Percentiles rank a stretch among this genome's conserved stretches.
phyloP scores from a whole-genome alignment of 2,113 vertebrate species.

The Cisticola juncidis region DNA sequence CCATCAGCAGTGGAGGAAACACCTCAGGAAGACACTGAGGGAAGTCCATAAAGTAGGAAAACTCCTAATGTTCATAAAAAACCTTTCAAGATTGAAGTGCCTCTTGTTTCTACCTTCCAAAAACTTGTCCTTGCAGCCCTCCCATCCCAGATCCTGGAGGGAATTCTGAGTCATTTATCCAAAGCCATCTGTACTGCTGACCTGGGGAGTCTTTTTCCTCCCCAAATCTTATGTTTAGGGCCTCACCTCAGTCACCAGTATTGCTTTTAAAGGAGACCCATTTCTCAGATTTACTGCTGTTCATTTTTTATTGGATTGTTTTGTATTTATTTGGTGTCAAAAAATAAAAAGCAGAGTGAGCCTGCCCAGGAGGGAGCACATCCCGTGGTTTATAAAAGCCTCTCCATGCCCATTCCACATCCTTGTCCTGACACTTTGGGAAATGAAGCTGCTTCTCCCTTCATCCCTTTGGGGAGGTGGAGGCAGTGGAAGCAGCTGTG shows the following conservation, averaged over 20 bases:
- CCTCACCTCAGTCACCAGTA: not conserved
- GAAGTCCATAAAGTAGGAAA: not conserved
- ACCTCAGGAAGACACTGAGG: not conserved
- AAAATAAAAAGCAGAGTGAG: not conserved
- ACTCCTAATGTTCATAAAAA: not conserved
- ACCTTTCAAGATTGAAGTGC: not conserved
- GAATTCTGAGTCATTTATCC: not conserved
- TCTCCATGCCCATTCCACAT: not conserved
- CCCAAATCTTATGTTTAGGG: not conserved
- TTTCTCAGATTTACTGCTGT: not conserved
- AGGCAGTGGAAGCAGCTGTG: not conserved
- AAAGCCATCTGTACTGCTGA: not conserved
- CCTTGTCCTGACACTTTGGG: not conserved
- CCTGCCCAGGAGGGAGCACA: not conserved
- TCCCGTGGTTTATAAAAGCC: not conserved
- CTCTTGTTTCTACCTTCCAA: constrained; percentile 6
- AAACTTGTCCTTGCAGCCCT: not conserved
- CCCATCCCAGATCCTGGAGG: not conserved
- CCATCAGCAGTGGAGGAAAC: not conserved
- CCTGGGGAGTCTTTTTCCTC: not conserved
- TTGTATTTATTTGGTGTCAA: constrained; percentile 50
- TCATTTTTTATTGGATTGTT: not conserved
- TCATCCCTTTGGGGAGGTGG: not conserved
- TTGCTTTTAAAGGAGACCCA: not conserved
- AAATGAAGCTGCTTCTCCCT: not conserved